Base-by-base conservation (phyloP, 2,888 invertebrate species). In the Stenichneumon culpator region DNA sequence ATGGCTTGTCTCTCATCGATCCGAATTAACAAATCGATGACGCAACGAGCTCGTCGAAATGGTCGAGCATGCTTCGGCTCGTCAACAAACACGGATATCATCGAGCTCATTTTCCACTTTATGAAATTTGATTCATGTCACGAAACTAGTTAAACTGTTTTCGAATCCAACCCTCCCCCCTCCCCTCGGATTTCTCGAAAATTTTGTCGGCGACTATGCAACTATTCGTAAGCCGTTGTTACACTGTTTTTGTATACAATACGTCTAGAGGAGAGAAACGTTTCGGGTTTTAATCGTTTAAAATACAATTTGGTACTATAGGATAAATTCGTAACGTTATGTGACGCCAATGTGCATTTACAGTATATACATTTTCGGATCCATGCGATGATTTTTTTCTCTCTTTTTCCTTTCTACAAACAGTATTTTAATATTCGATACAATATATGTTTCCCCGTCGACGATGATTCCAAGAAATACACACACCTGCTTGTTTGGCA, bases 341-440 rank as follows among this genome's bases (percentile, higher is more conserved):
- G 39, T 39, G 87, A 88, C 86, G 86, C 84, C 89, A 89, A 86
- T 89, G 90, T 92, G 90, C 92, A 93, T 93, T 92, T 93, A 93
- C 93, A 93, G 79, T 93, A 93, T 93, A 87, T 92, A 93, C 93
- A 93, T 89, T 81, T 81, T 80, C 72, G 85, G 87, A 88, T 90
- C 89, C 89, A 83, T 86, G 88, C 81, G 82, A 39, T 39, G 11
- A 11, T 39, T 39, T 39, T 11, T 39, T 39, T 39, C 0, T 39
- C 11, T 39, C 5, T 2, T 39, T 39, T 11, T 47, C 47, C 9
- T 70, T 70, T 54, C 44, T 52, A 14, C 7, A 39, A 44, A 57
- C 28, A 11, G 44, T n/a, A 54, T 2, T 54, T 57, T 7, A 36
- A n/a, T 22, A 28, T 39, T 73, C 36, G 28, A 22, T 57, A 73